A percentile compares a stretch with the other conserved stretches of the same genome.
Conservation (phyloP, 2,113 vertebrate species). For the Ovibos moschatus region DNA sequence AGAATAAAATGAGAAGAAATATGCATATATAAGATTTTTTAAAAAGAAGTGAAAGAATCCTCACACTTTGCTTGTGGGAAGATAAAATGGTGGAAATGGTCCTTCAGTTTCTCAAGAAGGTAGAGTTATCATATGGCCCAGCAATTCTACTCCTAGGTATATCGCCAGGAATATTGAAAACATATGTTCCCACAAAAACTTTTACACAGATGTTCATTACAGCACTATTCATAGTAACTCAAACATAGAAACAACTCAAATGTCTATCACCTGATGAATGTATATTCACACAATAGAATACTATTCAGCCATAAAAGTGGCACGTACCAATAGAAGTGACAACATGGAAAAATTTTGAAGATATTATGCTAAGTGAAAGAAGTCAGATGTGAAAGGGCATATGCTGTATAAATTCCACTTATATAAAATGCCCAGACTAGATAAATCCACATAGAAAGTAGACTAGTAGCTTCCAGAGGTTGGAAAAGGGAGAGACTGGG, state of each 20-base stretch:
- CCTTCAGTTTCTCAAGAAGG: neutral
- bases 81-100: neutral
- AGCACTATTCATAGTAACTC: neutral
- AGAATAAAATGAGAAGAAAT: neutral
- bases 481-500: neutral
- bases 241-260: neutral
- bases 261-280: neutral
- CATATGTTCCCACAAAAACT: neutral
- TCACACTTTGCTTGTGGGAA: neutral
- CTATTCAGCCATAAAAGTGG: neutral
- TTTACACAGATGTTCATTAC: neutral
- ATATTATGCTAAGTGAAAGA: neutral
- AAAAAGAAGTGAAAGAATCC: neutral
- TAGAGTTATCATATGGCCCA: neutral
- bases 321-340: neutral
- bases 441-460: neutral
- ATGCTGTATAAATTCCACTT: neutral
- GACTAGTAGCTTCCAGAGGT: neutral
- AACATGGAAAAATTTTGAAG: neutral
- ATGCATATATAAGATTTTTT: neutral
- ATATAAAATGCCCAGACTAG: neutral
- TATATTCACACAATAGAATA: neutral
- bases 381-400: neutral
- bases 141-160: neutral
- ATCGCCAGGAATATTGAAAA: neutral